phyloP scores from a whole-genome alignment of 2,113 vertebrate species.

The Gorsachius goisagi region DNA sequence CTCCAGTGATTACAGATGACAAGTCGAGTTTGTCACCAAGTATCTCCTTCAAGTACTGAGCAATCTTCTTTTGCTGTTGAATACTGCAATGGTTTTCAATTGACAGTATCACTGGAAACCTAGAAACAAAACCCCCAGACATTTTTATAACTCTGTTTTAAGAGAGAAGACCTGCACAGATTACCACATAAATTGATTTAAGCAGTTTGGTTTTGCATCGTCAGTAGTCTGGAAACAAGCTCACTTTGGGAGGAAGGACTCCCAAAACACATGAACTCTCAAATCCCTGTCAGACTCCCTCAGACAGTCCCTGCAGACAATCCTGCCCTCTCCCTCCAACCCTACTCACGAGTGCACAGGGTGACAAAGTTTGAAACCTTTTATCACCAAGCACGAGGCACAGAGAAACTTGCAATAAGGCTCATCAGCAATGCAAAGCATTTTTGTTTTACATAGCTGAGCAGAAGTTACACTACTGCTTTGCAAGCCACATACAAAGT shows the following conservation, averaged over 20 bases:
- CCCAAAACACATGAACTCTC: background rate
- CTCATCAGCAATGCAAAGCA: background rate
- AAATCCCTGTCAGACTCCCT: background rate
- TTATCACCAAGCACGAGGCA: background rate
- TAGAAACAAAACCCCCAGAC: slow-evolving; percentile 42
- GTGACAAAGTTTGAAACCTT: background rate
- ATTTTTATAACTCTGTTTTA: background rate
- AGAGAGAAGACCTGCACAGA: background rate
- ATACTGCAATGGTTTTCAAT: slow-evolving; percentile 97
- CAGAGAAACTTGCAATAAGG: background rate
- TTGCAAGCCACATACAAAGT: background rate
- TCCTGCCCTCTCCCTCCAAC: background rate
- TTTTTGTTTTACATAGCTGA: background rate
- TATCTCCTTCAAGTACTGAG: slow-evolving; percentile 91
- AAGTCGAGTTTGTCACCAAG: slow-evolving; percentile 91
- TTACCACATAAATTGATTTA: background rate
- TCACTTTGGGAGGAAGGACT: background rate
- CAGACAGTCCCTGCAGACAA: background rate
- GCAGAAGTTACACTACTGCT: background rate
- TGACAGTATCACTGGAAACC: slow-evolving; percentile 93
- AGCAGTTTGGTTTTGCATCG: background rate
- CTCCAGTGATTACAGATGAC: slow-evolving; percentile 76
- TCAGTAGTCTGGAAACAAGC: background rate
- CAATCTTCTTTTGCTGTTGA: slow-evolving; percentile 96
- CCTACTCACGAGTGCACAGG: background rate